A percentile compares a stretch with the other conserved stretches of the same genome.
Conservation (phyloP, 2,888 invertebrate genomes). For the Yponomeuta malinellus region DNA sequence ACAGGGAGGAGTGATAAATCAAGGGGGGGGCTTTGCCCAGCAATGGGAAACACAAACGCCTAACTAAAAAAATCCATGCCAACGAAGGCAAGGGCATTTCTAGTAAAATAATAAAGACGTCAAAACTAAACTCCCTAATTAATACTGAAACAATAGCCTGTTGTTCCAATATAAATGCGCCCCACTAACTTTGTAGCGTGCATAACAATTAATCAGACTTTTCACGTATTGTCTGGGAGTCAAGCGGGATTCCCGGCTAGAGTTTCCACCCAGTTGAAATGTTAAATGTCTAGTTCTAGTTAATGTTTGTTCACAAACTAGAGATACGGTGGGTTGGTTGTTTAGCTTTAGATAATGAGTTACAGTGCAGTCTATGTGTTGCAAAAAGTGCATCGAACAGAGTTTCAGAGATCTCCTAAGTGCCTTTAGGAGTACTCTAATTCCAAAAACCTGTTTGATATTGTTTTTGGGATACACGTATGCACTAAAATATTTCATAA, state of each 20-base stretch:
- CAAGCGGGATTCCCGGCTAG: constrained; percentile 5
- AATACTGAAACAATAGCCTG: background rate
- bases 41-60: too few species aligned
- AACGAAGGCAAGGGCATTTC: too few species aligned
- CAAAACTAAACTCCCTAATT: background rate
- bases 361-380: constrained; percentile 12
- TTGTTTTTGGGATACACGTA: too few species aligned
- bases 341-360: background rate
- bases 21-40: too few species aligned
- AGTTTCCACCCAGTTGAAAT: constrained; percentile 6
- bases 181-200: constrained; percentile 9
- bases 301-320: background rate
- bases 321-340: background rate
- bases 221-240: constrained; percentile 13
- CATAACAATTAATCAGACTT: constrained; percentile 15
- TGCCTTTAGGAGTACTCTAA: too few species aligned
- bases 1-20: too few species aligned
- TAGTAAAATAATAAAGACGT: too few species aligned
- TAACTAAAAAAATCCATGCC: too few species aligned
- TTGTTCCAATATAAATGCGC: constrained; percentile 9
- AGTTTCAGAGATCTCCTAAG: too few species aligned
- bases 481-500: too few species aligned
- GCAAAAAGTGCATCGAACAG: too few species aligned
- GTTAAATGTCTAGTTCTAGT: constrained; percentile 13
- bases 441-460: too few species aligned